A percentile compares a stretch with the other conserved stretches of the same genome.
phyloP scores from a whole-genome alignment of 2,113 vertebrate species.

The Carassius carassius region DNA sequence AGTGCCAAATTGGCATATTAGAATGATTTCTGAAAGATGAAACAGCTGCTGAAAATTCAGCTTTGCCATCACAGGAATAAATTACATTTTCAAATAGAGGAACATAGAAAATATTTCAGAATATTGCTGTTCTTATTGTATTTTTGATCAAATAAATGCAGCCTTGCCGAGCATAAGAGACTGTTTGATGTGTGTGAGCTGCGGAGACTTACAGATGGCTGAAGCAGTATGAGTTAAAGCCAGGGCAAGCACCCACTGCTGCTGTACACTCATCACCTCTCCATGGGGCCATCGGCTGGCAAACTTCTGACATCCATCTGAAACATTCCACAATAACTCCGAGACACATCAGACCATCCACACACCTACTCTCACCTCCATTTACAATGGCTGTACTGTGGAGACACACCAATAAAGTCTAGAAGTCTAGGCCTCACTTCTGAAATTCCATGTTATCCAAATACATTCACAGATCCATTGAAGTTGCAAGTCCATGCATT shows the following conservation, averaged over 20 bases:
- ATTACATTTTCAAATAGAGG: neutral
- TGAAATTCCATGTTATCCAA: neutral
- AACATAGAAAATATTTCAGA: neutral
- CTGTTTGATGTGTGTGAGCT: neutral
- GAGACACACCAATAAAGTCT: neutral
- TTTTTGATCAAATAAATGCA: neutral
- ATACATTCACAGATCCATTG: neutral
- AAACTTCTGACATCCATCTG: slow-evolving; percentile 50
- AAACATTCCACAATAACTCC: slow-evolving; percentile 53
- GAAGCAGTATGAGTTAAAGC: slow-evolving; percentile 23
- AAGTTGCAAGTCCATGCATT: neutral
- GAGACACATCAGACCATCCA: slow-evolving; percentile 11
- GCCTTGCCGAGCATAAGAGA: neutral
- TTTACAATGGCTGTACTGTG: slow-evolving; percentile 19
- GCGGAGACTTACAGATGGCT: slow-evolving; percentile 34
- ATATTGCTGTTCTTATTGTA: neutral
- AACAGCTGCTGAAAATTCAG: neutral
- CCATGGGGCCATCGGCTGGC: slow-evolving; percentile 15
- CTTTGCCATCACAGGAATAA: neutral
- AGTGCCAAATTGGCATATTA: neutral
- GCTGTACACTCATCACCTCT: slow-evolving; percentile 42
- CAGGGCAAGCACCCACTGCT: slow-evolving; percentile 54
- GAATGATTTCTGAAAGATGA: neutral
- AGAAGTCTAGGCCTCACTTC: neutral
- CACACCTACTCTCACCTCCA: neutral